Evolutionary conservation across 1,140 invertebrate genomes (phyloP).

Genomic region (Drosophila aff.): DNA sequence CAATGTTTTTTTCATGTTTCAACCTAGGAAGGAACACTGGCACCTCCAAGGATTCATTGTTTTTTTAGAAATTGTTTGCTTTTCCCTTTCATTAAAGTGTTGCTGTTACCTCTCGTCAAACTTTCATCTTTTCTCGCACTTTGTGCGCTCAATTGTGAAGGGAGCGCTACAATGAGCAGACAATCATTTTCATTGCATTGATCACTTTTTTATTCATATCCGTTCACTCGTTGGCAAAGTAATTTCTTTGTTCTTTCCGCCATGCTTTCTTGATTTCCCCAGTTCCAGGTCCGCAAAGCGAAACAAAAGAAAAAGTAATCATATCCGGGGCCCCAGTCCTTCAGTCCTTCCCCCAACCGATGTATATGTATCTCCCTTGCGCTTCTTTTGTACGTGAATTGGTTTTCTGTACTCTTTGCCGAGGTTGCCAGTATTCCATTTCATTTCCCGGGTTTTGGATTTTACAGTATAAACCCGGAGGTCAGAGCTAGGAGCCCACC

Average conservation of each 20-base stretch:
- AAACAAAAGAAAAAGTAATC: conserved; percentile 81
- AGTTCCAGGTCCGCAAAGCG: conserved; percentile 31
- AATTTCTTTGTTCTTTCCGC: conserved; percentile 77
- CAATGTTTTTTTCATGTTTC: background rate
- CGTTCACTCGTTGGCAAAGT: conserved; percentile 82
- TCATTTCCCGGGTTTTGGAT: conserved; percentile 26
- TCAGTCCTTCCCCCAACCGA: background rate
- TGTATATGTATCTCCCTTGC: conserved; percentile 12
- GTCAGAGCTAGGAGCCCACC: background rate
- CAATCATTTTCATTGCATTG: conserved; percentile 83
- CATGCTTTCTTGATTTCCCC: conserved; percentile 69
- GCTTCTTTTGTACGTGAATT: conserved; percentile 61
- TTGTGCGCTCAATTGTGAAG: conserved; percentile 76
- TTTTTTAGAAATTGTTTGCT: conserved; percentile 31
- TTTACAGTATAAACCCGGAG: background rate
- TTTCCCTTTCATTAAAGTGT: conserved; percentile 65
- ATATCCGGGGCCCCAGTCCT: conserved; percentile 47
- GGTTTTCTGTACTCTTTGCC: conserved; percentile 25
- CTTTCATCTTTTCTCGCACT: conserved; percentile 37
- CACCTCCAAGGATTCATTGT: background rate
- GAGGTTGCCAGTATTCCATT: conserved; percentile 29
- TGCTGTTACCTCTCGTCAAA: conserved; percentile 34
- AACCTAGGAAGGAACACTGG: background rate
- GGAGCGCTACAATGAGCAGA: conserved; percentile 70
- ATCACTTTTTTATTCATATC: conserved; percentile 82